These are phyloP conservation scores for Coranthus polyacanthus DNA, from an alignment of 2,797 vertebrate species.

Conservation along the genomic window DNA sequence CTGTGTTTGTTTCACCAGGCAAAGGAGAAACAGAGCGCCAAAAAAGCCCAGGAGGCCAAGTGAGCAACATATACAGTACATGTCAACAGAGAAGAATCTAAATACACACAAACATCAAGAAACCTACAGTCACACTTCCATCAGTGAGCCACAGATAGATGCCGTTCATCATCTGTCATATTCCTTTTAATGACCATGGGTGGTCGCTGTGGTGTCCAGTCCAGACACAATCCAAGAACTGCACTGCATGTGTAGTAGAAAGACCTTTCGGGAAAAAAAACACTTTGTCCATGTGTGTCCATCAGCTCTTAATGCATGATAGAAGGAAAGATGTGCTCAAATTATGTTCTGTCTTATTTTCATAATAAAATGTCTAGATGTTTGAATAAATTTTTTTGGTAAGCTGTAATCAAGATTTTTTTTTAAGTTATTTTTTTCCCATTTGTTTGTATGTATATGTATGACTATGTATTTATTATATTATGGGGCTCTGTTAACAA, in stretches of 20 bases:
- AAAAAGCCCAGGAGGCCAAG: slow-evolving; percentile 97
- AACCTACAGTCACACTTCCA: slow-evolving; percentile 38
- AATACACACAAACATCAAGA: slow-evolving; percentile 32
- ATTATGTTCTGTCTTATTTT: slow-evolving; percentile 85
- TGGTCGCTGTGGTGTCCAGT: slow-evolving; percentile 46
- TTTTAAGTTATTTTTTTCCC: too few species aligned
- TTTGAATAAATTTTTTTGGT: slow-evolving; percentile 37
- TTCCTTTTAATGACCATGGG: slow-evolving; percentile 44
- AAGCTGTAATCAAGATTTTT: too few species aligned
- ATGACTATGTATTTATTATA: too few species aligned
- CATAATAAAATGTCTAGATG: slow-evolving; percentile 85
- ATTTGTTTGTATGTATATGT: too few species aligned
- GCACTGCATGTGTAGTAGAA: slow-evolving; percentile 59
- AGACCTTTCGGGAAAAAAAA: too few species aligned
- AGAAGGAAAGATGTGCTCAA: slow-evolving; percentile 75
- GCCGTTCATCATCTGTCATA: slow-evolving; percentile 44
- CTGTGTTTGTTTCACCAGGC: slow-evolving; percentile 83
- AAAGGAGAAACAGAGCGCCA: slow-evolving; percentile 97
- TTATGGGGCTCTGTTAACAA: too few species aligned
- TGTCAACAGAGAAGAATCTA: slow-evolving; percentile 28
- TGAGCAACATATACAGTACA: slow-evolving; percentile 76
- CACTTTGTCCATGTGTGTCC: slow-evolving; percentile 43
- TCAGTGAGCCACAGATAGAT: slow-evolving; percentile 54
- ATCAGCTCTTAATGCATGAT: slow-evolving; percentile 73
- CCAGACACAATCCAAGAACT: slow-evolving; percentile 43